Evolutionary conservation across 2,888 invertebrate genomes (phyloP).

Genomic region (Listrodromus nycthemerus): DNA sequence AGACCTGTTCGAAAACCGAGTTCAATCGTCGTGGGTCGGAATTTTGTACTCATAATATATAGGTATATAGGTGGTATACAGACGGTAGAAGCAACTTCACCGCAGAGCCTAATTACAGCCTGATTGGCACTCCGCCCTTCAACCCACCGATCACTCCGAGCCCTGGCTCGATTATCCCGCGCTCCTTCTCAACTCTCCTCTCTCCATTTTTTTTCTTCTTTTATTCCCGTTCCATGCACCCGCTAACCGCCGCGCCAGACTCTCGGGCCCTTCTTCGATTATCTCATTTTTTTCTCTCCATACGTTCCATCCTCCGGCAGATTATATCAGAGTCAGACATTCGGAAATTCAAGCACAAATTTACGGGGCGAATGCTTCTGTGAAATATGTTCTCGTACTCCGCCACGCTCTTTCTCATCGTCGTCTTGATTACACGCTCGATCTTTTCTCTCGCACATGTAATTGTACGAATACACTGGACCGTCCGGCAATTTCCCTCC

Average conservation of each 20-base stretch:
- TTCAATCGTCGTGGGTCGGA: background rate
- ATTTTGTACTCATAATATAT: slow-evolving; percentile 7
- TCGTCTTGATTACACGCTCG: slow-evolving; percentile 41
- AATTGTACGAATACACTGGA: slow-evolving; percentile 48
- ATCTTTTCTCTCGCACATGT: slow-evolving; percentile 68
- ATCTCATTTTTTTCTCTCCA: slow-evolving; percentile 23
- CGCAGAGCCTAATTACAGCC: slow-evolving; percentile 80
- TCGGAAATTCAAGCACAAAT: slow-evolving; percentile 41
- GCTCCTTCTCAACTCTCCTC: slow-evolving; percentile 43
- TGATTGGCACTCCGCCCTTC: slow-evolving; percentile 77
- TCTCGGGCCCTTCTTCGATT: slow-evolving; percentile 38
- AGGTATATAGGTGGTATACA: background rate
- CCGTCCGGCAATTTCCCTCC: slow-evolving; percentile 73
- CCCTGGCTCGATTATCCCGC: slow-evolving; percentile 52
- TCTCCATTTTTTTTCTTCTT: slow-evolving; percentile 37
- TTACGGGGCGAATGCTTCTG: background rate
- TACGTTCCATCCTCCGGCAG: slow-evolving; percentile 36
- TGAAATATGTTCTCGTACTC: slow-evolving; percentile 5
- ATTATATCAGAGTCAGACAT: slow-evolving; percentile 58
- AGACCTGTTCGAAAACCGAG: background rate
- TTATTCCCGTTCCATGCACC: slow-evolving; percentile 22
- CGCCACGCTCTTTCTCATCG: slow-evolving; percentile 22
- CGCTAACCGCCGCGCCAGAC: slow-evolving; percentile 7
- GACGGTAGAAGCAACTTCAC: slow-evolving; percentile 58
- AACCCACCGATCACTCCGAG: slow-evolving; percentile 52